A percentile compares a stretch with the other conserved stretches of the same genome.
These are phyloP conservation scores for Callyntrura guangdongensis DNA, from an alignment of 2,888 invertebrate genomes.

Conservation along the genomic window DNA sequence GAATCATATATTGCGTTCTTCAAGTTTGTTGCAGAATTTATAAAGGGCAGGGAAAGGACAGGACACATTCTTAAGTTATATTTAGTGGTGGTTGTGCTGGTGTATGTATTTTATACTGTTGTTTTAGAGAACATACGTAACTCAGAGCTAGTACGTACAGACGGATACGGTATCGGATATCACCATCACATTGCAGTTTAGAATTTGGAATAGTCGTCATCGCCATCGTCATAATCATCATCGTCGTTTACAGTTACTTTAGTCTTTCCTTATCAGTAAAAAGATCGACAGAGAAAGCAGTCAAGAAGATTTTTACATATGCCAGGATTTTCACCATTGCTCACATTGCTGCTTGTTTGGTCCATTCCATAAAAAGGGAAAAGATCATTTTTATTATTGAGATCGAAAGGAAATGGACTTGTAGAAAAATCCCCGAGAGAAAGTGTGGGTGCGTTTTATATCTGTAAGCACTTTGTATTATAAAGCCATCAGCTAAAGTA, in stretches of 20 bases:
- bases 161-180: not conserved
- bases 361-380: slow-evolving; percentile 52
- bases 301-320: slow-evolving; percentile 47
- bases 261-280: slow-evolving; percentile 32
- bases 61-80: slow-evolving; percentile 39
- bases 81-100: slow-evolving; percentile 2
- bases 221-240: slow-evolving; percentile 38
- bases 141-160: not conserved
- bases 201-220: slow-evolving; percentile 19
- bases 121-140: not conserved
- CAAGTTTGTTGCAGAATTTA: slow-evolving; percentile 65
- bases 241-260: slow-evolving; percentile 47
- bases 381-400: slow-evolving; percentile 39
- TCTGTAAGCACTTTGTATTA: slow-evolving; percentile 1
- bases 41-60: slow-evolving; percentile 78
- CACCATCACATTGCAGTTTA: slow-evolving; percentile 48
- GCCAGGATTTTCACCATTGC: slow-evolving; percentile 27
- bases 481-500: slow-evolving; percentile 8
- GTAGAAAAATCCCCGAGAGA: slow-evolving; percentile 26
- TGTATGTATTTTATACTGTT: not conserved
- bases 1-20: slow-evolving; percentile 36
- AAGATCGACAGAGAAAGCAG: slow-evolving; percentile 45
- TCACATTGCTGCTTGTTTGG: not conserved
- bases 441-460: slow-evolving; percentile 41
- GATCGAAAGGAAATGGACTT: slow-evolving; percentile 37